Conservation (phyloP, 2,888 invertebrate genomes). For the Pinctada fucata region DNA sequence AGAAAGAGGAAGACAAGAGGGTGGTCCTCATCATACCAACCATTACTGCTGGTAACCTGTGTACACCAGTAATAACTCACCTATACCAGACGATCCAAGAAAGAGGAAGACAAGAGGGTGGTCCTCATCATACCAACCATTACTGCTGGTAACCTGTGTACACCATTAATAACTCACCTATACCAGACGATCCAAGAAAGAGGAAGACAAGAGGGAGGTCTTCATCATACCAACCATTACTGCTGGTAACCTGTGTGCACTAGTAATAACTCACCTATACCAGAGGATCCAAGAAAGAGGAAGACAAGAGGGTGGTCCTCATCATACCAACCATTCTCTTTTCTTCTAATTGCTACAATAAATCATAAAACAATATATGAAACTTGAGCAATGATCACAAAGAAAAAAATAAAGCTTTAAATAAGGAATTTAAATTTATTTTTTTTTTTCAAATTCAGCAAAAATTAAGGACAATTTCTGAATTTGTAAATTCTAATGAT, state of each 20-base stretch:
- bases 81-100: conserved; percentile 95
- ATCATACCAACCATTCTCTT: conserved; percentile 95
- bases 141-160: no score
- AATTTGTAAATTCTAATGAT: no score
- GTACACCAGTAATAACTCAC: conserved; percentile 77
- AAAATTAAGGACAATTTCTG: no score
- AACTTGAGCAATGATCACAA: no score
- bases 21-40: conserved; percentile 87
- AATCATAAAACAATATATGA: conserved; percentile 1
- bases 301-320: conserved; percentile 95
- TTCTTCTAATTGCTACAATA: conserved; percentile 86
- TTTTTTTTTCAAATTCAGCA: no score
- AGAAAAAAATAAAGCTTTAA: no score
- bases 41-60: no score
- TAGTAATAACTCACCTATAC: conserved; percentile 82
- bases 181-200: conserved; percentile 94
- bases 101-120: conserved; percentile 94
- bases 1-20: conserved; percentile 93
- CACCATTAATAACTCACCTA: conserved; percentile 81
- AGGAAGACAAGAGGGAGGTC: conserved; percentile 94
- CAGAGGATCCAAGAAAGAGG: conserved; percentile 94
- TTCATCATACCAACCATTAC: conserved; percentile 93
- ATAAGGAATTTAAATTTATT: no score
- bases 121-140: conserved; percentile 84
- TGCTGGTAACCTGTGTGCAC: no score